phyloP scores from a whole-genome alignment of 2,113 vertebrate species.

The Ancistrus triradiatus region DNA sequence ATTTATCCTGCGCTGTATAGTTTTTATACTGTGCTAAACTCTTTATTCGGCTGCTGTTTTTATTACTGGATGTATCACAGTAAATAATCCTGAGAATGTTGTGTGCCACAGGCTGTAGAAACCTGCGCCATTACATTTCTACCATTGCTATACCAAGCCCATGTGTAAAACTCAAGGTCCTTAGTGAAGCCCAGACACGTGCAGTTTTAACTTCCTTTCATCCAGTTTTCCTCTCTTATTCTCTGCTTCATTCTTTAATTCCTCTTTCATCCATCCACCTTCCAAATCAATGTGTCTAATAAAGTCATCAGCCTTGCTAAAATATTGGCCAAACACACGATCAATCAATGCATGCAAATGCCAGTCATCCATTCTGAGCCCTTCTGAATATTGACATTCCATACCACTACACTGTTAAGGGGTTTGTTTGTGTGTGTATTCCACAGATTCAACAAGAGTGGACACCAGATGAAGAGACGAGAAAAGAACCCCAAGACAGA shows the following conservation, averaged over 20 bases:
- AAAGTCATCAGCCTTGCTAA: conserved; percentile 49
- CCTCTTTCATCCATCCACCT: conserved; percentile 41
- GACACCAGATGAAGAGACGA: conserved; percentile 25
- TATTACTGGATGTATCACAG: no score
- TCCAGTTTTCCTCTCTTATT: conserved; percentile 24
- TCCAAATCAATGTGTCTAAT: conserved; percentile 51
- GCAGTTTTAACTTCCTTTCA: conserved; percentile 18
- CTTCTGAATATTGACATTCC: conserved; percentile 42
- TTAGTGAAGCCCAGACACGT: conserved; percentile 2
- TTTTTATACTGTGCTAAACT: no score
- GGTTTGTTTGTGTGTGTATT: conserved; percentile 38
- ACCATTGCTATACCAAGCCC: not conserved
- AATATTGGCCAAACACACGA: conserved; percentile 46
- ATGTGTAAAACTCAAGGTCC: conserved; percentile 2
- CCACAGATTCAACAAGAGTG: conserved; percentile 34
- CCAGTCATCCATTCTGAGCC: conserved; percentile 42
- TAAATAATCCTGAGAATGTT: no score
- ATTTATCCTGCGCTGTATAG: no score
- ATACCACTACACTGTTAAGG: conserved; percentile 17
- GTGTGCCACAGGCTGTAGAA: no score
- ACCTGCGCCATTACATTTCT: no score
- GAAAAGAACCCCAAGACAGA: conserved; percentile 33
- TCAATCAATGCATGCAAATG: conserved; percentile 54
- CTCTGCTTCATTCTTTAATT: conserved; percentile 23
- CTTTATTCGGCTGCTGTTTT: no score